phyloP scores from a whole-genome alignment of 2,888 invertebrate species.

The Sphaerophoria rueppellii region DNA sequence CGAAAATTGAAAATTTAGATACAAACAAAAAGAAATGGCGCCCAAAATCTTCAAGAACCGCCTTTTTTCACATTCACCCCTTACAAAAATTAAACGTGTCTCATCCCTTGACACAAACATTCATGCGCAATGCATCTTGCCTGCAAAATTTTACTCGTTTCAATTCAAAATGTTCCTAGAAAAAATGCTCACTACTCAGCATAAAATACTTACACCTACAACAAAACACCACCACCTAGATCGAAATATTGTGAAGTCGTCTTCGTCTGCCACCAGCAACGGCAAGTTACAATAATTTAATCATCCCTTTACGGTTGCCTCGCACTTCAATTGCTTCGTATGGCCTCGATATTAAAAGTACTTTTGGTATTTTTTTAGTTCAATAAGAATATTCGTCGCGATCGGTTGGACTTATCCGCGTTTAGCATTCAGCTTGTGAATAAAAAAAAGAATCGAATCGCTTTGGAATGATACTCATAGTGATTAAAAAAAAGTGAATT shows the following conservation, averaged over 20 bases:
- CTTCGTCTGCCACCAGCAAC: neutral
- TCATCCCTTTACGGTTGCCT: conserved; percentile 55
- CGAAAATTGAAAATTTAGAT: too few relatives aligned
- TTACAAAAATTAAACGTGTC: conserved; percentile 2
- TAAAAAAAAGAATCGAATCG: neutral
- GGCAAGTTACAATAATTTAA: neutral
- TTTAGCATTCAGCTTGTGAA: neutral
- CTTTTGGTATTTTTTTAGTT: conserved; percentile 51
- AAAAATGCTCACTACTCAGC: conserved; percentile 36
- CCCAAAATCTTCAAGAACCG: conserved; percentile 55
- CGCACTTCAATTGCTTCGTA: neutral
- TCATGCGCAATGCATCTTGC: conserved; percentile 43
- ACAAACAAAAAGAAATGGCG: conserved; percentile 64
- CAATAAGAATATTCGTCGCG: conserved; percentile 61
- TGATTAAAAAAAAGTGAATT: too few relatives aligned
- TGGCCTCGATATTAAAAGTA: conserved; percentile 10
- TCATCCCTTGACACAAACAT: conserved; percentile 35
- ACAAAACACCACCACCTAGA: neutral
- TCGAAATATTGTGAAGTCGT: too few relatives aligned
- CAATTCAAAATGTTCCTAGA: conserved; percentile 48
- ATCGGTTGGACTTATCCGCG: conserved; percentile 50
- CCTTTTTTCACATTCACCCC: conserved; percentile 64
- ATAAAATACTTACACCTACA: conserved; percentile 58
- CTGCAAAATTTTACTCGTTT: conserved; percentile 22
- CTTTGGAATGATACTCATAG: neutral